phyloP scores from a whole-genome alignment of 2,113 vertebrate genomes.

The Ciconia maguari region DNA sequence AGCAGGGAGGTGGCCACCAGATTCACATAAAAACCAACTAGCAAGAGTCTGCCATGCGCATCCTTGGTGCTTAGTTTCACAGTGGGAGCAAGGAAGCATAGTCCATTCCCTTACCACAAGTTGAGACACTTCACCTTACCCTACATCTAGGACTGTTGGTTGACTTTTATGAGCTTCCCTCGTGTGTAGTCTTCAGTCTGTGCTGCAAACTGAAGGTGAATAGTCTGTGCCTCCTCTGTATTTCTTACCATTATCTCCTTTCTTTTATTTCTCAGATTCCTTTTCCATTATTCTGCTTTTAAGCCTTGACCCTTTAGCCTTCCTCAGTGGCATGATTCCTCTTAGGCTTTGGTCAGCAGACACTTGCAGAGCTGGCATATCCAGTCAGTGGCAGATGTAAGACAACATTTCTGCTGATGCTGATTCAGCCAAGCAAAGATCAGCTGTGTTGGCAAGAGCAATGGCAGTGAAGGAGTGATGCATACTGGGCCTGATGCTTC shows the following conservation, averaged over 20 bases:
- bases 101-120: background rate
- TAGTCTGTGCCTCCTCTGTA: background rate
- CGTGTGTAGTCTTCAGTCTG: accelerated
- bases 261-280: background rate
- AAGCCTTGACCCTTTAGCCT: background rate
- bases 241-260: background rate
- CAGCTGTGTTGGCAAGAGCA: background rate
- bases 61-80: background rate
- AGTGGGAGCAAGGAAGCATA: background rate
- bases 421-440: background rate
- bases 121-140: background rate
- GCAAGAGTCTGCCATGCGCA: background rate
- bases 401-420: background rate
- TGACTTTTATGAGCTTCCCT: background rate
- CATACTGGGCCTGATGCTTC: background rate
- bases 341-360: background rate
- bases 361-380: background rate
- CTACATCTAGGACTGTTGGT: accelerated
- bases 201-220: background rate
- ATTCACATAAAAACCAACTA: background rate
- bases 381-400: background rate
- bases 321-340: background rate
- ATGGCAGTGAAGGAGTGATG: background rate
- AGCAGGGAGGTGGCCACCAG: background rate
- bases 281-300: background rate